A percentile compares a stretch with the other conserved stretches of the same genome.
Evolutionary conservation across 2,888 invertebrate species (phyloP).

Genomic region (Aplocera efformata): DNA sequence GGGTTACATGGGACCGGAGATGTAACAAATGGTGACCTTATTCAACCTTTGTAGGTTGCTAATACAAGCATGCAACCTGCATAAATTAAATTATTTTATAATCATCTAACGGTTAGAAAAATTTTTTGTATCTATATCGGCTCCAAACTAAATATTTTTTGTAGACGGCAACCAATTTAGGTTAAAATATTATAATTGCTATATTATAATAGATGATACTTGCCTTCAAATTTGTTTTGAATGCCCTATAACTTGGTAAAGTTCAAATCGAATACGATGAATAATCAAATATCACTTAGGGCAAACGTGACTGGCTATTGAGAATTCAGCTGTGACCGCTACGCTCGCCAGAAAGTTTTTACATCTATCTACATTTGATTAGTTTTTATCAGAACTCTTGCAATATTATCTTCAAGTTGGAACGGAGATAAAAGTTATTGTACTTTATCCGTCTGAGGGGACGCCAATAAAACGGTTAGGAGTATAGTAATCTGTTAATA

Average conservation of each 20-base stretch:
- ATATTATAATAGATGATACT: background rate
- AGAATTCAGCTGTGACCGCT: constrained; percentile 7
- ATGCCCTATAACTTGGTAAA: constrained; percentile 3
- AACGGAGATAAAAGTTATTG: background rate
- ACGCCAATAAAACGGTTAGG: too few relatives aligned
- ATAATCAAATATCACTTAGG: constrained; percentile 12
- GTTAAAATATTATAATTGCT: background rate
- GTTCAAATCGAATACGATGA: constrained; percentile 6
- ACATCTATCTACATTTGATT: background rate
- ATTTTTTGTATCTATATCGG: too few relatives aligned
- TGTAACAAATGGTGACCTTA: too few relatives aligned
- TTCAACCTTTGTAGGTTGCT: too few relatives aligned
- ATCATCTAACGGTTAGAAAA: too few relatives aligned
- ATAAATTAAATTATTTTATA: too few relatives aligned
- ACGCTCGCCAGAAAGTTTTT: constrained; percentile 1
- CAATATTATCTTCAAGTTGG: background rate
- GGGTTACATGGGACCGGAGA: too few relatives aligned
- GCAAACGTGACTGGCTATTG: constrained; percentile 9
- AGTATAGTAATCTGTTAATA: too few relatives aligned
- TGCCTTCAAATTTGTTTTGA: background rate
- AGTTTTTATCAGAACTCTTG: background rate
- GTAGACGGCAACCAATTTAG: too few relatives aligned
- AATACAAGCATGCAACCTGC: too few relatives aligned
- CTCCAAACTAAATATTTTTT: too few relatives aligned
- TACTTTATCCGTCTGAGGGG: background rate